These are phyloP conservation scores for Pantala flavescens DNA, from an alignment of 1,140 invertebrate genomes.

Conservation along the genomic window DNA sequence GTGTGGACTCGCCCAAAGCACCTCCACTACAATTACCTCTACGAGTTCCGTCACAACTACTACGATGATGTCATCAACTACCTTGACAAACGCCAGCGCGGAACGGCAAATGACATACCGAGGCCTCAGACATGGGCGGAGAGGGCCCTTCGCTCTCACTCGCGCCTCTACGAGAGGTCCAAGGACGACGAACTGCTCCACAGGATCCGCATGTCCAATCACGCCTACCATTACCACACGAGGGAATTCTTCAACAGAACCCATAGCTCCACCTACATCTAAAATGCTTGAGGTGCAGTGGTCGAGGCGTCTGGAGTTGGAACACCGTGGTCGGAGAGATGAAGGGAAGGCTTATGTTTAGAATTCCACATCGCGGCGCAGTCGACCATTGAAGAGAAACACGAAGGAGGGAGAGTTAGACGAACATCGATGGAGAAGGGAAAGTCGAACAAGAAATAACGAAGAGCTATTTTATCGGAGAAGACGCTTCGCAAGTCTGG, in stretches of 20 bases:
- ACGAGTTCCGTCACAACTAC: constrained; percentile 69
- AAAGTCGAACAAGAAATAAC: neutral
- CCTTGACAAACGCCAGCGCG: constrained; percentile 59
- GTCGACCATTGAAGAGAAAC: neutral
- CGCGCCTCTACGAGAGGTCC: constrained; percentile 32
- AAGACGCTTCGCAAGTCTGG: neutral
- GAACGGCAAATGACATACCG: constrained; percentile 54
- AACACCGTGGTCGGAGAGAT: too few species aligned
- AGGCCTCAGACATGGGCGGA: constrained; percentile 72
- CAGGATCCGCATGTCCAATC: constrained; percentile 28
- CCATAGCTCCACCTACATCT: constrained; percentile 13
- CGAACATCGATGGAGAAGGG: neutral
- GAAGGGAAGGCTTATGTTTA: too few species aligned
- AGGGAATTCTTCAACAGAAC: constrained; percentile 18
- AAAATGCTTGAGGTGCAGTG: neutral
- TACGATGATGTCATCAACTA: constrained; percentile 75
- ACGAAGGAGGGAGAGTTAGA: neutral
- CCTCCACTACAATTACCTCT: constrained; percentile 69
- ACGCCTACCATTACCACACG: constrained; percentile 20
- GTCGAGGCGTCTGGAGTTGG: too few species aligned
- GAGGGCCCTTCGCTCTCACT: constrained; percentile 57
- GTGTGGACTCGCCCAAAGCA: constrained; percentile 62
- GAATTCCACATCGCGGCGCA: too few species aligned
- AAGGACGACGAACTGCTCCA: constrained; percentile 35
- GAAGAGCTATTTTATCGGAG: neutral